Evolutionary conservation across 2,888 invertebrate species (phyloP), one percentile per base, ranked within the genome.

Genomic region (Cantharis rufa): DNA sequence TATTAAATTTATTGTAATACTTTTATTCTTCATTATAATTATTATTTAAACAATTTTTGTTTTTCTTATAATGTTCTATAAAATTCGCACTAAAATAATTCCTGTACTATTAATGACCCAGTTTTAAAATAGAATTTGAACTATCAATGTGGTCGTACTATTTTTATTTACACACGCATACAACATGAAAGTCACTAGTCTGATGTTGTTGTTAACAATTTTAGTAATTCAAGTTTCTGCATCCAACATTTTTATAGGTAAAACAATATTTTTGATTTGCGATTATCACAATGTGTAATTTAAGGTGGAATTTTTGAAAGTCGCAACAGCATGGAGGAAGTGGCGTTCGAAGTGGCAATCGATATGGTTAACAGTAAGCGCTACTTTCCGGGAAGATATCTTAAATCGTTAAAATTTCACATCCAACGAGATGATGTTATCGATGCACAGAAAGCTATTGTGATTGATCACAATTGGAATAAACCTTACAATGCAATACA

Each of bases 231-330:
- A 48, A n/a, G 48, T 66, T 66, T 66, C 24, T 9, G 1, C 64
- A 66, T 66, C 21, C 10, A 66, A 13, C 64, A 66, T n/a, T 21
- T 64, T 66, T 10, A 21, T 66, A 66, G 64, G 64, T 66, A 66
- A 66, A 66, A 21, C 0, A 24, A 13, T 1, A 13, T 21, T 32
- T 48, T 48, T 48, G n/a, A 7, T n/a, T 48, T n/a, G 5, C n/a
- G 1, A 3, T 48, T n/a, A 7, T 48, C 48, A 48, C 13, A n/a
- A n/a, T 15, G n/a, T 16, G 21, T 21, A 66, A 66, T 66, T 66
- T 24, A 10, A 90, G 90, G 90, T 13, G 90, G 89, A 28, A 88
- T 90, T 80, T 89, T 90, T 81, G 89, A 90, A 81, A 81, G 88
- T 82, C 87, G 88, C 71, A 86, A 87, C 1, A 85, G 86, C 7